A percentile compares a stretch with the other conserved stretches of the same genome.
phyloP scores from a whole-genome alignment of 1,140 invertebrate genomes.

The Triops longicaudatus region DNA sequence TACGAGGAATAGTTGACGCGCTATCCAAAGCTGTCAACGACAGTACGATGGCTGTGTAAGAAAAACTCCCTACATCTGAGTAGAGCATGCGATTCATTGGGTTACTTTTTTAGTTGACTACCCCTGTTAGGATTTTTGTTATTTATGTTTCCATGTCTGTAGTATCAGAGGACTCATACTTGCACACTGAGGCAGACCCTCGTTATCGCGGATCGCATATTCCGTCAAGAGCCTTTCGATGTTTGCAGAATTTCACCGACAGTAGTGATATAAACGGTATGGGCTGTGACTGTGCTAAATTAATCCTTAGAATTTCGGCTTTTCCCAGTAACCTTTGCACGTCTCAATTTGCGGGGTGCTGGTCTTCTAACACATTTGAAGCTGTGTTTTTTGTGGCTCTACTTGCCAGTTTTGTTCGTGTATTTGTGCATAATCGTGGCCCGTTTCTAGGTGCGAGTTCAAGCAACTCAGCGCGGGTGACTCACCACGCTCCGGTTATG shows the following conservation, averaged over 20 bases:
- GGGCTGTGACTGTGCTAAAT: background rate
- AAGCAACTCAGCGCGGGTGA: background rate
- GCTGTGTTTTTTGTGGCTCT: background rate
- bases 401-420: background rate
- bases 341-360: background rate
- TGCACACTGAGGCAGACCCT: slow-evolving; percentile 51
- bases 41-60: too few relatives aligned
- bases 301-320: background rate
- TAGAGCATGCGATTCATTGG: too few relatives aligned
- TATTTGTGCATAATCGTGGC: background rate
- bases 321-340: background rate
- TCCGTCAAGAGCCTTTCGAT: slow-evolving; percentile 59
- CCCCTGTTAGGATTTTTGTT: background rate
- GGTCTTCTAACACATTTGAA: background rate
- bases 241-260: slow-evolving; percentile 45
- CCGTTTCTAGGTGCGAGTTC: background rate
- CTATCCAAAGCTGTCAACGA: too few relatives aligned
- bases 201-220: slow-evolving; percentile 57
- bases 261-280: slow-evolving; percentile 21
- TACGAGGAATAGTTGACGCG: too few relatives aligned
- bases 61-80: too few relatives aligned
- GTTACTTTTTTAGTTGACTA: background rate
- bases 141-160: slow-evolving; percentile 29
- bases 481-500: slow-evolving; percentile 15
- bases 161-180: slow-evolving; percentile 48